Percentiles rank a stretch among this genome's conserved stretches.
Conservation (phyloP, 2,888 invertebrate species). For the Catocala sponsa region DNA sequence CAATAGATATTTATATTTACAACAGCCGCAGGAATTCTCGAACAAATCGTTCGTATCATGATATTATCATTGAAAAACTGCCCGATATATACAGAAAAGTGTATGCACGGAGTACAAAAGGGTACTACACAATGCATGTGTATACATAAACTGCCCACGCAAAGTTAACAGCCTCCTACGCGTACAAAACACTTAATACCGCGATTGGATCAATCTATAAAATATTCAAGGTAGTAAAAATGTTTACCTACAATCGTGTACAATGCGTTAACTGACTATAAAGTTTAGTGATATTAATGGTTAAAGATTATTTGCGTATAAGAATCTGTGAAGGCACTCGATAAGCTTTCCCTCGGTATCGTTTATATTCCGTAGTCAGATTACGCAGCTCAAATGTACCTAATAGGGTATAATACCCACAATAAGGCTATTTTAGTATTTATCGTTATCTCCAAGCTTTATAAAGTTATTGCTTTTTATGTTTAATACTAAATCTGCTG, state of each 20-base stretch:
- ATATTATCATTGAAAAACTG: constrained; percentile 77
- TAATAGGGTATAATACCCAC: not conserved
- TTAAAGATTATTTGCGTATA: constrained; percentile 50
- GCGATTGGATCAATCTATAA: constrained; percentile 71
- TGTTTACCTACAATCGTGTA: constrained; percentile 62
- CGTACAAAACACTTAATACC: constrained; percentile 76
- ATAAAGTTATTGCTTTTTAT: not conserved
- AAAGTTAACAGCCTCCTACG: constrained; percentile 72
- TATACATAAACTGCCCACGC: constrained; percentile 81
- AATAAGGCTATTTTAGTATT: constrained; percentile 5
- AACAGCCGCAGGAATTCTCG: constrained; percentile 32
- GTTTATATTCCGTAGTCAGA: constrained; percentile 33
- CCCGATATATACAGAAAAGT: constrained; percentile 71
- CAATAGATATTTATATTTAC: constrained; percentile 44
- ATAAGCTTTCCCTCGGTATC: constrained; percentile 33
- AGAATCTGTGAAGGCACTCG: constrained; percentile 34
- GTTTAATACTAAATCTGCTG: not conserved
- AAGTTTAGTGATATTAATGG: constrained; percentile 58
- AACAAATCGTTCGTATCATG: constrained; percentile 61
- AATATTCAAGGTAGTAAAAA: constrained; percentile 75
- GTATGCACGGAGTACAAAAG: constrained; percentile 66
- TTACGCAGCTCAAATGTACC: constrained; percentile 15
- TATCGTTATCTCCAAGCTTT: not conserved
- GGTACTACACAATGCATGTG: constrained; percentile 67
- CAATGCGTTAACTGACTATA: constrained; percentile 61